A percentile compares a stretch with the other conserved stretches of the same genome.
These are phyloP conservation scores for Emmelina monodactyla DNA, from an alignment of 2,888 invertebrate genomes.

Conservation along the genomic window DNA sequence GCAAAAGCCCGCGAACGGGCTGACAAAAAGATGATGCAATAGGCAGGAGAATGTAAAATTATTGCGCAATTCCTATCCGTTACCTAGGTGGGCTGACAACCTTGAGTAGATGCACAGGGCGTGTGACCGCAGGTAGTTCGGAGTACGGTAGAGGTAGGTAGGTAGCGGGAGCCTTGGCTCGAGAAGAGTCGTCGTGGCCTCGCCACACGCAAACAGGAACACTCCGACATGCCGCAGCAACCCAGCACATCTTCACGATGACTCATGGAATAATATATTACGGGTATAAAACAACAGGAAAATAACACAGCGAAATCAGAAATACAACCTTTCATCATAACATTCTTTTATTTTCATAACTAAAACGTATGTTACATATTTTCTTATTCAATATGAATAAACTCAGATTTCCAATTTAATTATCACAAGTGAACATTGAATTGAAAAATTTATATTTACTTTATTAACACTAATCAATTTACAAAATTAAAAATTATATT, in stretches of 20 bases:
- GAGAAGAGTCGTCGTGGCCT: constrained; percentile 8
- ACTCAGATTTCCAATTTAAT: constrained; percentile 48
- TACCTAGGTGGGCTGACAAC: constrained; percentile 65
- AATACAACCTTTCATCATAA: constrained; percentile 31
- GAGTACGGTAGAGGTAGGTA: constrained; percentile 25
- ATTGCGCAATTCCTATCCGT: constrained; percentile 45
- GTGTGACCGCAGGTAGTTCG: constrained; percentile 22
- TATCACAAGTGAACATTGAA: constrained; percentile 33
- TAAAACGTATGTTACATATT: constrained; percentile 61
- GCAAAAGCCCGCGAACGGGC: constrained; percentile 33
- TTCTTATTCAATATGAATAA: constrained; percentile 64
- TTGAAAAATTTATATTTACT: constrained; percentile 38
- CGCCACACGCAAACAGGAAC: neutral
- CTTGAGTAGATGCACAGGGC: constrained; percentile 35
- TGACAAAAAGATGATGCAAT: constrained; percentile 22
- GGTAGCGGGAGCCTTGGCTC: constrained; percentile 22
- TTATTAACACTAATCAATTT: constrained; percentile 21
- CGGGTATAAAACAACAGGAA: constrained; percentile 25
- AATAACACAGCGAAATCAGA: constrained; percentile 22
- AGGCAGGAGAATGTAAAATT: constrained; percentile 24
- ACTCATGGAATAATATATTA: constrained; percentile 63
- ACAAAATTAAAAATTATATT: constrained; percentile 32
- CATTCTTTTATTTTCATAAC: constrained; percentile 57
- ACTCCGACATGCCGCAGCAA: neutral
- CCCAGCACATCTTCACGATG: constrained; percentile 25